A percentile compares a stretch with the other conserved stretches of the same genome.
Evolutionary conservation across 2,888 invertebrate species (phyloP).

Genomic region (Pristionchus entomophagus): DNA sequence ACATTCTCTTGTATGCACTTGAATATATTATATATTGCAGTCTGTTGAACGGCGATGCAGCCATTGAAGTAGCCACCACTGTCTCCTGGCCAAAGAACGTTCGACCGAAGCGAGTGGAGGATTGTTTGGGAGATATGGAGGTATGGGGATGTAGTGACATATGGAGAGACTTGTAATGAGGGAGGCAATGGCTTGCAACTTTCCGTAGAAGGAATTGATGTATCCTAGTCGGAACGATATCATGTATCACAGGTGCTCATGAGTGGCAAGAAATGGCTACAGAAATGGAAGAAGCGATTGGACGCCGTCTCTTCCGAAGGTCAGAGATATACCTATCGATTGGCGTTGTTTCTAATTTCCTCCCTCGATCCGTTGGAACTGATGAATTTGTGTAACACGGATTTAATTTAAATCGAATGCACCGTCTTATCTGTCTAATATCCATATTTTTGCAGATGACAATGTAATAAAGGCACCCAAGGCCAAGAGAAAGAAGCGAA

Average conservation of each 20-base stretch:
- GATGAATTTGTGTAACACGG: too few relatives aligned
- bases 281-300: conserved; percentile 20
- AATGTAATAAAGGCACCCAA: not conserved
- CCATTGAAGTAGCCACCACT: too few relatives aligned
- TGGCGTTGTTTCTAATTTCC: too few relatives aligned
- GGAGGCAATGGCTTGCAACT: not conserved
- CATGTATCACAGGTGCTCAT: not conserved
- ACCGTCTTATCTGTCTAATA: not conserved
- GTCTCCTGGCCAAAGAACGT: too few relatives aligned
- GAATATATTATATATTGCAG: too few relatives aligned
- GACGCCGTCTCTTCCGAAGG: not conserved
- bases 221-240: not conserved
- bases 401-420: too few relatives aligned
- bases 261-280: not conserved
- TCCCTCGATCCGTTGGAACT: too few relatives aligned
- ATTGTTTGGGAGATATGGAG: too few relatives aligned
- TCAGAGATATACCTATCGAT: not conserved
- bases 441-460: not conserved
- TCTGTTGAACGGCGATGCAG: too few relatives aligned
- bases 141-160: not conserved
- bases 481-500: not conserved
- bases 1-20: too few relatives aligned
- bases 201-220: not conserved
- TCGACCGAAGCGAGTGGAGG: too few relatives aligned
- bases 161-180: conserved; percentile 71